Percentiles rank a stretch among this genome's conserved stretches.
Evolutionary conservation across 2,797 vertebrate species (phyloP).

Genomic region (Alauda arvensis): DNA sequence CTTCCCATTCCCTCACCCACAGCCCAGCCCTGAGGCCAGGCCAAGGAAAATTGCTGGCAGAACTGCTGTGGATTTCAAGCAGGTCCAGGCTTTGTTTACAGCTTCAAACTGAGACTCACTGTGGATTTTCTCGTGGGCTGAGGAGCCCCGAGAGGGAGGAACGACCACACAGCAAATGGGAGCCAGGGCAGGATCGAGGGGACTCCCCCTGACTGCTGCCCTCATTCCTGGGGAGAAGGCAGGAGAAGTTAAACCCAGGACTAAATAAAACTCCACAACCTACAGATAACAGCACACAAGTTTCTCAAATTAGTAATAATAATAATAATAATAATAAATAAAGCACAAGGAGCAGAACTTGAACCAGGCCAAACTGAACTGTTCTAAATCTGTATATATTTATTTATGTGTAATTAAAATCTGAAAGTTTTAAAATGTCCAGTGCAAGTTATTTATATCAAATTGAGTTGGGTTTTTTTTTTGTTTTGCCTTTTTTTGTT

Average conservation of each 20-base stretch:
- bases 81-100: conserved; percentile 17
- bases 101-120: background rate
- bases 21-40: background rate
- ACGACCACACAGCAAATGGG: fast-evolving
- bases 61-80: background rate
- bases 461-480: conserved; percentile 40
- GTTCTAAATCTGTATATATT: conserved; percentile 77
- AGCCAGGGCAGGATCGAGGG: background rate
- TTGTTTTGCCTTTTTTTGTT: conserved; percentile 6
- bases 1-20: background rate
- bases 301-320: background rate
- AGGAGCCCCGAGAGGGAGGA: background rate
- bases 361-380: conserved; percentile 67
- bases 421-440: conserved; percentile 72
- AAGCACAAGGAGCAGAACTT: conserved; percentile 74
- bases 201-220: background rate
- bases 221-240: background rate
- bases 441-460: conserved; percentile 73
- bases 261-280: background rate
- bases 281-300: conserved; percentile 2
- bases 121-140: background rate
- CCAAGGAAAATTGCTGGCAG: background rate
- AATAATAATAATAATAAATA: conserved; percentile 23
- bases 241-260: conserved; percentile 6
- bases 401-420: conserved; percentile 80